These are phyloP conservation scores for Drosophila robusta DNA, from an alignment of 2,888 invertebrate genomes.

Conservation along the genomic window DNA sequence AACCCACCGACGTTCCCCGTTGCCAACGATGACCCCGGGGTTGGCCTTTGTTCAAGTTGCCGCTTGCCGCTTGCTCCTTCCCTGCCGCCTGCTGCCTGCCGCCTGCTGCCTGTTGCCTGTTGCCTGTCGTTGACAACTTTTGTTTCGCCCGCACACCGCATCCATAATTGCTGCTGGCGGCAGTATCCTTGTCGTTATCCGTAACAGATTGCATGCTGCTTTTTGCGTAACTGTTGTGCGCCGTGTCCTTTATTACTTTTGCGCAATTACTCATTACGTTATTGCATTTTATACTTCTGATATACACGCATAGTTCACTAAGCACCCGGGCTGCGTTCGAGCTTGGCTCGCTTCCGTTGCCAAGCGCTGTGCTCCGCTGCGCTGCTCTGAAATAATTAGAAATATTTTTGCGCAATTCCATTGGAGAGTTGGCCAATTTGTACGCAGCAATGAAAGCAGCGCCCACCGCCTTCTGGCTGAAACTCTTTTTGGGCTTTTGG, in stretches of 20 bases:
- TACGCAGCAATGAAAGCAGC: constrained; percentile 40
- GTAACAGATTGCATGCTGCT: constrained; percentile 66
- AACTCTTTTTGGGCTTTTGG: constrained; percentile 10
- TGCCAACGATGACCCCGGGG: constrained; percentile 27
- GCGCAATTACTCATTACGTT: constrained; percentile 82
- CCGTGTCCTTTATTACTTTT: constrained; percentile 75
- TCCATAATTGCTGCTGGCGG: constrained; percentile 62
- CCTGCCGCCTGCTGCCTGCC: too few species aligned
- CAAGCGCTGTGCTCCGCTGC: constrained; percentile 16
- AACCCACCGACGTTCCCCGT: too few species aligned
- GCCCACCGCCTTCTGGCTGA: not conserved
- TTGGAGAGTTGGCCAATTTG: constrained; percentile 56
- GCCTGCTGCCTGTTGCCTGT: constrained; percentile 45
- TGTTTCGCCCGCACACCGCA: constrained; percentile 47
- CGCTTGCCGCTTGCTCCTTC: too few species aligned
- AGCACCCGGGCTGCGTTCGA: constrained; percentile 13
- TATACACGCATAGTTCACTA: constrained; percentile 74
- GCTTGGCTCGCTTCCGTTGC: constrained; percentile 12
- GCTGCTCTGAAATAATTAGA: constrained; percentile 71
- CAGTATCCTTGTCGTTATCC: constrained; percentile 71
- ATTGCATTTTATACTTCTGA: constrained; percentile 78
- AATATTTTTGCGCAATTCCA: constrained; percentile 72
- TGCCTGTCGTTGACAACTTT: constrained; percentile 78
- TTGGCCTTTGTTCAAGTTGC: constrained; percentile 66
- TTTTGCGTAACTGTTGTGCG: constrained; percentile 67